Evolutionary conservation across 92 coral and sea anemone species (phyloP).

Genomic region (Phenganax stokvisi): DNA sequence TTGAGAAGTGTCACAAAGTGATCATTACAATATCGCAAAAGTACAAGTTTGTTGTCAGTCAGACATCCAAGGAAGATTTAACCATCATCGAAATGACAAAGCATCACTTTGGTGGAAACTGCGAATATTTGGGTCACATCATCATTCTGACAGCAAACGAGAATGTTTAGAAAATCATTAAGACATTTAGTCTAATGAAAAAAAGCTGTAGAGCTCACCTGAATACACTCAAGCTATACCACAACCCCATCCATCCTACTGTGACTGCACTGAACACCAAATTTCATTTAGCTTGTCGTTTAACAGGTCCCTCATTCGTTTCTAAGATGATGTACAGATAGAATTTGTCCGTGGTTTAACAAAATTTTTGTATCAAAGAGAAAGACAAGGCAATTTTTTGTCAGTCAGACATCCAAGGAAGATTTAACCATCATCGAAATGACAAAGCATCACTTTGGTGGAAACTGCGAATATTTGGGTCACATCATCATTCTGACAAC

Average conservation of each 20-base stretch:
- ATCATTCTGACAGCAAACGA: constrained; percentile 30
- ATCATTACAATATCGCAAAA: background rate
- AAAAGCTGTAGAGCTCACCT: too few species aligned
- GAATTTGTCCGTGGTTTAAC: too few species aligned
- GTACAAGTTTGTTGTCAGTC: constrained; percentile 16
- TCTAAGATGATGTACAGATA: background rate
- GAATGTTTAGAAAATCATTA: too few species aligned
- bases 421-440: constrained; percentile 40
- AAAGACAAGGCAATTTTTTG: background rate
- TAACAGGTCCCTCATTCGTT: background rate
- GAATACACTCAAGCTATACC: too few species aligned
- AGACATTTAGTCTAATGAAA: too few species aligned
- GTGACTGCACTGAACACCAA: too few species aligned
- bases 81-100: constrained; percentile 43
- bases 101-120: constrained; percentile 46
- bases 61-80: constrained; percentile 43
- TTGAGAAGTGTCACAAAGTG: background rate
- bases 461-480: constrained; percentile 45
- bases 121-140: constrained; percentile 43
- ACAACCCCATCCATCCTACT: too few species aligned
- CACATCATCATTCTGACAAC: constrained; percentile 43
- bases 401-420: constrained; percentile 48
- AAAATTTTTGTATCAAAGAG: background rate
- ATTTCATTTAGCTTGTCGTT: too few species aligned
- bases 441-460: constrained; percentile 45